A percentile compares a stretch with the other conserved stretches of the same genome.
These are phyloP conservation scores for Threskiornis aethiopicus DNA, from an alignment of 2,797 vertebrate species.

Conservation along the genomic window DNA sequence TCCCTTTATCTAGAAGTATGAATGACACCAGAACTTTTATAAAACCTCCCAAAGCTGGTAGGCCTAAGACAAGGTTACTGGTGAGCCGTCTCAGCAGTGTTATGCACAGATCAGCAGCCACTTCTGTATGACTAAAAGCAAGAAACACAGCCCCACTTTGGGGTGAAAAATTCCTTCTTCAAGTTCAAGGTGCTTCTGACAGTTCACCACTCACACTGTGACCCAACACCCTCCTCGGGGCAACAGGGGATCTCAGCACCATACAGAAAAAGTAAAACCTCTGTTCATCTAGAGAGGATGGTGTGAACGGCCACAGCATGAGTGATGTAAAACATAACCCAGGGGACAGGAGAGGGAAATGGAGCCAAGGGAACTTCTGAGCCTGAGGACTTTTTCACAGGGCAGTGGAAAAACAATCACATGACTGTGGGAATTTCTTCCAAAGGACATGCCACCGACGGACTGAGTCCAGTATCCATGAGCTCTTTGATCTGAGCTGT, in stretches of 20 bases:
- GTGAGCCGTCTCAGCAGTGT: not conserved
- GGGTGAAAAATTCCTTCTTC: not conserved
- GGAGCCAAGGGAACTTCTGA: not conserved
- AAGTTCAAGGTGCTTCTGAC: not conserved
- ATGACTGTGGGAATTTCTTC: not conserved
- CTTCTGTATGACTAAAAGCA: not conserved
- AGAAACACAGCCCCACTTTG: not conserved
- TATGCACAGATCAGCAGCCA: not conserved
- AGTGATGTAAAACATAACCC: not conserved
- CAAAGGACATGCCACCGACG: not conserved
- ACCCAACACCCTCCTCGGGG: fast-evolving
- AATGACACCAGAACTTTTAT: not conserved
- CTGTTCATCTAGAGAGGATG: not conserved
- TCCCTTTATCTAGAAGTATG: not conserved
- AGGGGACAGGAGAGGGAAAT: not conserved
- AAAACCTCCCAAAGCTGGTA: not conserved
- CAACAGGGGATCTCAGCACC: not conserved
- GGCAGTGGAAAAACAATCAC: not conserved
- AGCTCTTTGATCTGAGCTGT: conserved; percentile 37
- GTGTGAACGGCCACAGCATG: not conserved
- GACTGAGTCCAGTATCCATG: not conserved
- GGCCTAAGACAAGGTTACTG: not conserved
- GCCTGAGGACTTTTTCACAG: not conserved
- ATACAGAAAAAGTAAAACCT: not conserved
- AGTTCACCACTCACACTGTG: too few species aligned